Conservation (phyloP, 2,113 vertebrate species). For the Cochlearius cochlearius region DNA sequence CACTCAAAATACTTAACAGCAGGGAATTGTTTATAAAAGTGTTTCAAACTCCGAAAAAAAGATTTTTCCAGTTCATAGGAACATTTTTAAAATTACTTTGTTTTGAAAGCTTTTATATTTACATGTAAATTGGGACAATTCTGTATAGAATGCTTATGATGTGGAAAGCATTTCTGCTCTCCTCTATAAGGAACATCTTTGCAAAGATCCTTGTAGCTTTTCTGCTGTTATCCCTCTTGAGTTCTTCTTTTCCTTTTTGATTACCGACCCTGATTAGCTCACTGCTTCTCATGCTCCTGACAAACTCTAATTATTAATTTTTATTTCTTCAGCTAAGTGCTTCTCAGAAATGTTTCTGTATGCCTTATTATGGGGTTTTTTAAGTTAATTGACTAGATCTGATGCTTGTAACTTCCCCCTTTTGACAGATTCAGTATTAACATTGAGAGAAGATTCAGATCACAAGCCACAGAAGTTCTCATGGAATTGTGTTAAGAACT, state of each 20-base stretch:
- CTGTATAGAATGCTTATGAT: background rate
- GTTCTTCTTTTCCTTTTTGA: background rate
- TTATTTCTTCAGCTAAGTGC: background rate
- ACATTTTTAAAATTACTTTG: background rate
- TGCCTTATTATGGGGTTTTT: background rate
- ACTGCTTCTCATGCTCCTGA: background rate
- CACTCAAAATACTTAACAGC: background rate
- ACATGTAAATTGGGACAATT: background rate
- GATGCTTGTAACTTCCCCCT: background rate
- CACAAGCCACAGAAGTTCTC: background rate
- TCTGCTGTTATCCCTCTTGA: background rate
- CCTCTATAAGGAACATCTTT: background rate
- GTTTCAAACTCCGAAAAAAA: background rate
- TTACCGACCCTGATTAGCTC: background rate
- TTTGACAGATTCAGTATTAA: background rate
- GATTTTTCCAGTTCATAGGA: background rate
- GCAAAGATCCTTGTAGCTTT: background rate
- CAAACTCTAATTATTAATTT: background rate
- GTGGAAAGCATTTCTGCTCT: background rate
- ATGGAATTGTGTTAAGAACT: background rate
- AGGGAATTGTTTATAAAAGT: background rate
- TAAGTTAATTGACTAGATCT: background rate
- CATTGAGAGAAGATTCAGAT: background rate
- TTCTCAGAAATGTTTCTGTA: background rate
- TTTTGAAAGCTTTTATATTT: background rate